Base-by-base conservation (phyloP, 2,797 vertebrate genomes). In the Margarornis squamiger region DNA sequence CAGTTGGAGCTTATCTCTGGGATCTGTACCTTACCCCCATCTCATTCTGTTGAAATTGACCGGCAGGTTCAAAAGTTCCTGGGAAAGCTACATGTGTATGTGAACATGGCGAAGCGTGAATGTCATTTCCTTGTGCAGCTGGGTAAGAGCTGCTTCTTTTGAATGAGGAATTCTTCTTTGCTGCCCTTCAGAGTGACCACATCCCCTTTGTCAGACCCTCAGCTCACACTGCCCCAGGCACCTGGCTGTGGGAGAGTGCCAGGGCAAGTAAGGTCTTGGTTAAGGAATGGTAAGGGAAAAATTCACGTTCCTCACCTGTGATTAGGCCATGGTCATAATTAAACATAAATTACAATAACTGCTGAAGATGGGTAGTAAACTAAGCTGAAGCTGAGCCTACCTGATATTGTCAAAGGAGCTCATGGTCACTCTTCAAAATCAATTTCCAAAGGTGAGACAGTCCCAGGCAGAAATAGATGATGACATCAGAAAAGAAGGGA, bases 41-140 rank as follows among this genome's bases (percentile, higher is more conserved):
- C 11, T 39, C 27, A 36, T 81, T 46, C 79, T 10, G 5, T 45
- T 90, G 82, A 70, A 90, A 58, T 34, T 93, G 67, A 63, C 52
- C 1, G 20, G 39, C 46, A 38, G 62, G 90, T 95, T 90, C 92
- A 90, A 75, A 90, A 94, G 81, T 70, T 94, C 61, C 78, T 73
- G 58, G 54, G 36, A 88, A 76, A 83, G 41, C 17, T 45, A 12
- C 2, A 2, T 4, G 12, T 27, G 5, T 30, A 7, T 26, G 23
- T 61, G 85, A 71, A 19, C n/a, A 3, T 8, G 27, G 48, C 36
- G 88, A 58, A 79, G 19, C 18, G 10, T 49, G 48, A 66, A 48
- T 0, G 0, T 54, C 0, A 2, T 90, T 94, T 92, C 57, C 45
- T 67, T 22, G 30, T 38, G 59, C 39, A 63, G 17, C 18, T 2